Percentiles rank a stretch among this genome's conserved stretches.
Evolutionary conservation across 2,113 vertebrate species (phyloP).

Genomic region (Sardina pilchardus): DNA sequence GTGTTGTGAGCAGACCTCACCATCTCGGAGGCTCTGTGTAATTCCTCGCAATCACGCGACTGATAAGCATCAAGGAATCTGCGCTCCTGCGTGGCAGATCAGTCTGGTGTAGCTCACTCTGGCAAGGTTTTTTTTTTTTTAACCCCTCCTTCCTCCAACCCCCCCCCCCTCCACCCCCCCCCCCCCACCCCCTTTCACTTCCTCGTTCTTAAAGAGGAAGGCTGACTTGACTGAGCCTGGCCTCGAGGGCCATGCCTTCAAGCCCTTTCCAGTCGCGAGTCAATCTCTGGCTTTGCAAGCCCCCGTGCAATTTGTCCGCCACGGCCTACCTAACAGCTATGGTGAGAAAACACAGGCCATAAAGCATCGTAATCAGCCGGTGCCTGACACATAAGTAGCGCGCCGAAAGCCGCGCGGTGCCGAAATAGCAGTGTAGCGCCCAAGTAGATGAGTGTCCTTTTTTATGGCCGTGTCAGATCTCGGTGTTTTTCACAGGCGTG

Average conservation of each 20-base stretch:
- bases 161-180: too few species aligned
- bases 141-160: not conserved
- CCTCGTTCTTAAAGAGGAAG: constrained; percentile 31
- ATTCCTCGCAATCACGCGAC: constrained; percentile 50
- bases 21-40: constrained; percentile 39
- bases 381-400: not conserved
- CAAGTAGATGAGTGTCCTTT: not conserved
- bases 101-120: constrained; percentile 32
- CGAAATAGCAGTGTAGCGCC: not conserved
- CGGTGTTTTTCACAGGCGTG: not conserved
- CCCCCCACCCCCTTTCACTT: not conserved
- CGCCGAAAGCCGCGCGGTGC: not conserved
- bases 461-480: not conserved
- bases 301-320: constrained; percentile 2
- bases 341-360: not conserved
- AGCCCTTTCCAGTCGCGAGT: not conserved
- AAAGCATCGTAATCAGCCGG: not conserved
- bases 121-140: constrained; percentile 21
- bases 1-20: constrained; percentile 6
- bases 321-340: not conserved
- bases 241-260: not conserved
- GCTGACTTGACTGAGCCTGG: not conserved
- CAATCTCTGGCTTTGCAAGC: not conserved
- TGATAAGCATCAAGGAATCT: constrained; percentile 52
- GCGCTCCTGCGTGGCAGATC: constrained; percentile 37